phyloP scores from a whole-genome alignment of 2,888 invertebrate species.

The Hartigia nigra region DNA sequence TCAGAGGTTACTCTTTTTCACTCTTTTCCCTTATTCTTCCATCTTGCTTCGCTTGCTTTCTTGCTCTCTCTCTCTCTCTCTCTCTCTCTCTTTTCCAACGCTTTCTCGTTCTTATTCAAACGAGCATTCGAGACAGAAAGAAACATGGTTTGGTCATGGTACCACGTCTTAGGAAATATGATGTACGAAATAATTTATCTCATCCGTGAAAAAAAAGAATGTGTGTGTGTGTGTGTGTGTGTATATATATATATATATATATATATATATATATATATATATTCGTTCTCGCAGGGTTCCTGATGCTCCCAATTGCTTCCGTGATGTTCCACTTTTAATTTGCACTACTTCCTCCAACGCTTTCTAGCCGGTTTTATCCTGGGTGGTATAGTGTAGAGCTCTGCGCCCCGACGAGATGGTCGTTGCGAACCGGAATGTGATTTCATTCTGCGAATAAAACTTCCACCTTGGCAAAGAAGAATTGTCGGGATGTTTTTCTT shows the following conservation, averaged over 20 bases:
- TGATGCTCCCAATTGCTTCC: neutral
- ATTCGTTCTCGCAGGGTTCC: neutral
- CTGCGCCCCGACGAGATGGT: neutral
- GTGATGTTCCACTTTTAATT: neutral
- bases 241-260: too few relatives aligned
- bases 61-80: conserved; percentile 17
- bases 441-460: neutral
- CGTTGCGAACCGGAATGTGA: neutral
- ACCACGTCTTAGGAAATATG: neutral
- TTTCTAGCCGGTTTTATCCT: neutral
- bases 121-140: neutral
- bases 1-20: neutral
- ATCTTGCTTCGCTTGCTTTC: conserved; percentile 6
- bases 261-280: too few relatives aligned
- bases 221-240: too few relatives aligned
- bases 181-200: neutral
- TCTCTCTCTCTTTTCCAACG: conserved; percentile 12
- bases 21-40: neutral
- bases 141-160: neutral
- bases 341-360: neutral
- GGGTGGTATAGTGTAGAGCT: neutral
- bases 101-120: neutral
- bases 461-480: neutral
- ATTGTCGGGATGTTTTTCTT: neutral
- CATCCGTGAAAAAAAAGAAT: neutral